phyloP scores from a whole-genome alignment of 2,888 invertebrate genomes.

The Cosmia trapezina region DNA sequence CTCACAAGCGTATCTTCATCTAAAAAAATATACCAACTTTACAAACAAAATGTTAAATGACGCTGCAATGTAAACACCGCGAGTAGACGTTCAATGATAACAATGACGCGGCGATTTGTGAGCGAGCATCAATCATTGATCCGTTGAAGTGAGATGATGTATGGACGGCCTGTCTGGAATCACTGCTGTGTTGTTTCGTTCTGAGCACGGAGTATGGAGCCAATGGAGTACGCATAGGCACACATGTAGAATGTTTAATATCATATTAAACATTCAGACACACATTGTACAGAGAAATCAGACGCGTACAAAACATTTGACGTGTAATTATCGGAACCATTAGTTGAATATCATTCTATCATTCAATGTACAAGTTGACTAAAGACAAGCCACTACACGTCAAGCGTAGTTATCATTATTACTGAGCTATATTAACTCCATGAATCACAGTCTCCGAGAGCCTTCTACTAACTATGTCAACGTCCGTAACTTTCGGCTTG shows the following conservation, averaged over 20 bases:
- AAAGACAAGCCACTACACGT: too few relatives aligned
- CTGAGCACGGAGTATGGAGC: background rate
- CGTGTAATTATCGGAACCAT: background rate
- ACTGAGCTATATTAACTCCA: background rate
- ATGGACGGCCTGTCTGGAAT: conserved; percentile 69
- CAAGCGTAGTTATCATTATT: background rate
- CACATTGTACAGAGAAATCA: background rate
- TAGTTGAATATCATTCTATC: background rate
- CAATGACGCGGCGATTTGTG: conserved; percentile 72
- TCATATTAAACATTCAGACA: background rate
- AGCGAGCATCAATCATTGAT: conserved; percentile 71
- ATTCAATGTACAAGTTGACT: background rate
- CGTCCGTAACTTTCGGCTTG: background rate
- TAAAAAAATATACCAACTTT: conserved; percentile 15
- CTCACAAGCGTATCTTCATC: background rate
- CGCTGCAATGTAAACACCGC: conserved; percentile 52
- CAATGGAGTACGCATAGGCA: conserved; percentile 16
- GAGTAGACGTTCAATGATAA: conserved; percentile 65
- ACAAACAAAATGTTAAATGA: conserved; percentile 52
- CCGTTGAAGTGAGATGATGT: conserved; percentile 71
- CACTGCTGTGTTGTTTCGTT: conserved; percentile 66
- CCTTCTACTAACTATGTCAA: background rate
- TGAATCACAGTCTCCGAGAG: background rate
- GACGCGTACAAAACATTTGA: background rate
- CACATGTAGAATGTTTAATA: background rate